phyloP scores from a whole-genome alignment of 2,797 vertebrate species.

The Prionace glauca region DNA sequence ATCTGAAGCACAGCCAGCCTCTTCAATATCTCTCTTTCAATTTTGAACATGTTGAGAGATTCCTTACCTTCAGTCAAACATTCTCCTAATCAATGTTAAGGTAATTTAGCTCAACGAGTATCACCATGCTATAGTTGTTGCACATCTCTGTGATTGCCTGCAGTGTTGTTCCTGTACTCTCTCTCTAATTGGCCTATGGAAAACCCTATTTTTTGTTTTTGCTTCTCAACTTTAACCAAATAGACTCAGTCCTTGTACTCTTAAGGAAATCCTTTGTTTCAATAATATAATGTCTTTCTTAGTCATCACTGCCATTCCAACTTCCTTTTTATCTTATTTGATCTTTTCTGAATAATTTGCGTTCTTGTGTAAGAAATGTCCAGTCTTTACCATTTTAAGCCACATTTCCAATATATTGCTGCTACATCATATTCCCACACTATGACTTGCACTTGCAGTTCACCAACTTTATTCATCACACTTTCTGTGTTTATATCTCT shows the following conservation, averaged over 20 bases:
- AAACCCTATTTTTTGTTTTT: neutral
- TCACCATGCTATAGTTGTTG: neutral
- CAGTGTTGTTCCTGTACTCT: neutral
- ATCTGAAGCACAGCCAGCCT: neutral
- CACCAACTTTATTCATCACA: too few species aligned
- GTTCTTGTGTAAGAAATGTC: neutral
- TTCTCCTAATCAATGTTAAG: neutral
- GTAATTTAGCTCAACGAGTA: neutral
- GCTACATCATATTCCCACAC: neutral
- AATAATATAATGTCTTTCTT: neutral
- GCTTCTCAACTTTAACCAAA: neutral
- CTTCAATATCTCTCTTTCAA: neutral
- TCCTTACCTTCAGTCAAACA: too few species aligned
- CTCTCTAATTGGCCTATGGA: too few species aligned
- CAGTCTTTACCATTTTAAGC: neutral
- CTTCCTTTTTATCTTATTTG: too few species aligned
- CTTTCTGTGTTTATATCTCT: neutral
- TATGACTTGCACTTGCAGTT: neutral
- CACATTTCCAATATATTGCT: neutral
- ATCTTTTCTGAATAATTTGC: too few species aligned
- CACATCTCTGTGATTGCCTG: neutral
- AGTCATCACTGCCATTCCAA: neutral
- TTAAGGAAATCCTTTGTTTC: neutral
- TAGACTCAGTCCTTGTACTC: neutral
- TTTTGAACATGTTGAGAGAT: neutral